phyloP scores from a whole-genome alignment of 1,140 invertebrate genomes.

The Agrilus planipennis region DNA sequence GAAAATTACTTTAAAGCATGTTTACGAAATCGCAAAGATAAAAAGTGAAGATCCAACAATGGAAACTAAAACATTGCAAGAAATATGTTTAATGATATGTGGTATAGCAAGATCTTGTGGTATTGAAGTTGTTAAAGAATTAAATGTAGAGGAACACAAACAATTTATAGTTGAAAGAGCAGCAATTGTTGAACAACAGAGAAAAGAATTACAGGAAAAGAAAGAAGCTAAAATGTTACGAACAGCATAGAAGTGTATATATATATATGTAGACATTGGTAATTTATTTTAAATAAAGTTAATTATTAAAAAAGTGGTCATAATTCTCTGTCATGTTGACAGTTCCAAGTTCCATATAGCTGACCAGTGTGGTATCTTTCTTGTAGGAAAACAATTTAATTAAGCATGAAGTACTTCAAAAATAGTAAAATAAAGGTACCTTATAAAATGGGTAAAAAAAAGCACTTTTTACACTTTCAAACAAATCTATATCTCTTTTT shows the following conservation, averaged over 20 bases:
- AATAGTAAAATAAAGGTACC: not conserved
- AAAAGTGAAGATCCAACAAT: conserved; percentile 77
- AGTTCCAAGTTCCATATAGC: not conserved
- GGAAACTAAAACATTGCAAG: conserved; percentile 42
- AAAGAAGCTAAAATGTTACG: conserved; percentile 89
- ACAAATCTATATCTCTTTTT: too few species aligned
- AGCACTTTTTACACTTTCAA: too few species aligned
- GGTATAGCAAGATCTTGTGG: conserved; percentile 66
- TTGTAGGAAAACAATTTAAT: not conserved
- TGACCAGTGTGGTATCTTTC: not conserved
- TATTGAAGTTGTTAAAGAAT: conserved; percentile 71
- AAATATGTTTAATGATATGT: conserved; percentile 71
- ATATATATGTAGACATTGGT: not conserved
- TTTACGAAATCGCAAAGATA: conserved; percentile 97
- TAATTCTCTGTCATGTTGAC: too few species aligned
- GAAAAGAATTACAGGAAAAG: conserved; percentile 68
- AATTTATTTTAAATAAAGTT: not conserved
- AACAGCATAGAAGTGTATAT: conserved; percentile 40
- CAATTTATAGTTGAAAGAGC: conserved; percentile 74
- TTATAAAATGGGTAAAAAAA: too few species aligned
- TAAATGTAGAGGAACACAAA: conserved; percentile 73
- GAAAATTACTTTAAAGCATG: conserved; percentile 87
- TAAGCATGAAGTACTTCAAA: not conserved
- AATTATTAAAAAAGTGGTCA: too few species aligned
- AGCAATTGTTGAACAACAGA: conserved; percentile 58